These are phyloP conservation scores for Actinia equina DNA, from an alignment of 64 coral and sea anemone genomes.

Conservation along the genomic window DNA sequence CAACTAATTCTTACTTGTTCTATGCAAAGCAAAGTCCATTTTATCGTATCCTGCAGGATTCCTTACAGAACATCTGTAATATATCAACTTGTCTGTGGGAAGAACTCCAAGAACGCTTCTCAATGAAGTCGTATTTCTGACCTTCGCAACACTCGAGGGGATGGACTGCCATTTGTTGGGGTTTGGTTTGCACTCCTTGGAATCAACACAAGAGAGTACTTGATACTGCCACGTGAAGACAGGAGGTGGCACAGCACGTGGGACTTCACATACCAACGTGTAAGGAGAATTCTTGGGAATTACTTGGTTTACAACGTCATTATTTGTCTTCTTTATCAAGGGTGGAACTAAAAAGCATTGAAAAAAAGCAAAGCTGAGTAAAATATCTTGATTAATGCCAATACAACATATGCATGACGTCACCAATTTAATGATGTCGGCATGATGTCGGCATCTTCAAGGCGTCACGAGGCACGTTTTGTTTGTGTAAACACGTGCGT, in stretches of 20 bases:
- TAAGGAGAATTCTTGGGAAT: neutral
- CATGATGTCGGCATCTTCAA: no score
- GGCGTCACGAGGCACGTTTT: no score
- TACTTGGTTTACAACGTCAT: neutral
- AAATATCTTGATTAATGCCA: no score
- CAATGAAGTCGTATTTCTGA: neutral
- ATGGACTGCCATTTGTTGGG: neutral
- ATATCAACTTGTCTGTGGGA: neutral
- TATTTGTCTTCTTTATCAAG: neutral
- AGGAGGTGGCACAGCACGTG: neutral
- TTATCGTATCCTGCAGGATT: neutral
- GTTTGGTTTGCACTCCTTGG: neutral
- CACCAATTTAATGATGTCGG: no score
- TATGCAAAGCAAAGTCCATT: neutral
- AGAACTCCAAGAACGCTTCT: neutral
- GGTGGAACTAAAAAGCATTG: neutral
- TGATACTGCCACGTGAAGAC: slow-evolving; percentile 5
- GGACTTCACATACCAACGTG: neutral
- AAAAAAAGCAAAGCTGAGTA: neutral
- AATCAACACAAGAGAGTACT: neutral
- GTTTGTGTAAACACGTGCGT: no score
- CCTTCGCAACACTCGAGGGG: neutral
- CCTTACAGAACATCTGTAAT: neutral
- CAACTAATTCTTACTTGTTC: neutral
- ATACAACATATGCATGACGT: no score